Evolutionary conservation across 2,797 vertebrate genomes (phyloP).

Genomic region (Ibycter americanus): DNA sequence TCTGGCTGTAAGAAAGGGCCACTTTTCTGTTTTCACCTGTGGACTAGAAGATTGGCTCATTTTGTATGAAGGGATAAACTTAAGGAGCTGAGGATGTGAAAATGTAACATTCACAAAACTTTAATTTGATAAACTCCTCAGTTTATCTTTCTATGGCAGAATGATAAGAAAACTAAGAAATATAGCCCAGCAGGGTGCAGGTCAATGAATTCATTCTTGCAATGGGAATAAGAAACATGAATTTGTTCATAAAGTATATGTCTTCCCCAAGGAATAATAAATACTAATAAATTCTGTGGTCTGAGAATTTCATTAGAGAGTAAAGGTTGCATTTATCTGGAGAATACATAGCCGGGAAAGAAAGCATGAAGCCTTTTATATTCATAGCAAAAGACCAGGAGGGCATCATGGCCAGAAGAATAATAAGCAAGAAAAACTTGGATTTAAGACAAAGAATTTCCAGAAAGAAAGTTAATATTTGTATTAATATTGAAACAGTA

Average conservation of each 20-base stretch:
- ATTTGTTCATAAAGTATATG: background rate
- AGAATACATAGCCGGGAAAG: background rate
- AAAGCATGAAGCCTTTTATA: background rate
- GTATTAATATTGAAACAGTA: slow-evolving; percentile 8
- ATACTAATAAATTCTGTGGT: background rate
- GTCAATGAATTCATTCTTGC: background rate
- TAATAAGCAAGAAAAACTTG: background rate
- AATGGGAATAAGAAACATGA: background rate
- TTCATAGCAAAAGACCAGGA: background rate
- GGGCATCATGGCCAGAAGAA: background rate
- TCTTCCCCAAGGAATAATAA: background rate
- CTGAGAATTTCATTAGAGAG: background rate
- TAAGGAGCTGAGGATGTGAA: background rate
- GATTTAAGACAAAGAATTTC: background rate
- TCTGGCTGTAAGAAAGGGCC: background rate
- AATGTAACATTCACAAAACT: background rate
- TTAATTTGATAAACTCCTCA: slow-evolving; percentile 10
- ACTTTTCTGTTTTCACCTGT: background rate
- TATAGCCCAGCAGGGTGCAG: background rate
- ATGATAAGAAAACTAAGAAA: slow-evolving; percentile 22
- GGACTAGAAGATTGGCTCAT: background rate
- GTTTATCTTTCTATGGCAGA: slow-evolving; percentile 3
- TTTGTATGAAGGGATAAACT: background rate
- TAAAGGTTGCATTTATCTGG: background rate
- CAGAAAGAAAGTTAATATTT: background rate